A percentile compares a stretch with the other conserved stretches of the same genome.
Conservation (phyloP, 2,797 vertebrate genomes). For the Eupleurogrammus muticus region DNA sequence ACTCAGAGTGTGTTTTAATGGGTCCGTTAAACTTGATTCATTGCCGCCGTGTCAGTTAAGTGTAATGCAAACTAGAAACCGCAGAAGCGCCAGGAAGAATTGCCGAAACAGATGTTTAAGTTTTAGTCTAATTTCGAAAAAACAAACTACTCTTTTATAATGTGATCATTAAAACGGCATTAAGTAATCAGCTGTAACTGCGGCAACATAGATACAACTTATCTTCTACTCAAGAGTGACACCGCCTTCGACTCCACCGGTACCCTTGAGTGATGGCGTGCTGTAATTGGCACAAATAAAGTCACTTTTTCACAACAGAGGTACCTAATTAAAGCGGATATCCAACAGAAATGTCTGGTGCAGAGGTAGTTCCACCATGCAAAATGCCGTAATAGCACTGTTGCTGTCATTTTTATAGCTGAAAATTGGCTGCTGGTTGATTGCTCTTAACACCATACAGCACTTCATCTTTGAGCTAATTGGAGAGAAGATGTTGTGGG, state of each 20-base stretch:
- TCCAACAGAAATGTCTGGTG: slow-evolving; percentile 15
- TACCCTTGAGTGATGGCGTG: slow-evolving; percentile 28
- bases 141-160: slow-evolving; percentile 20
- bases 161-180: slow-evolving; percentile 40
- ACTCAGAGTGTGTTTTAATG: background rate
- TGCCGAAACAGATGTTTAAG: slow-evolving; percentile 13
- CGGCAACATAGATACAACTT: slow-evolving; percentile 25
- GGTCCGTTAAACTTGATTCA: slow-evolving; percentile 5
- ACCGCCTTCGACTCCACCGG: slow-evolving; percentile 11
- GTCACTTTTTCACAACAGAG: slow-evolving; percentile 14
- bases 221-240: slow-evolving; percentile 32
- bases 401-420: slow-evolving; percentile 11
- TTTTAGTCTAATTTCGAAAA: slow-evolving; percentile 9
- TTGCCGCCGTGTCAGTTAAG: background rate
- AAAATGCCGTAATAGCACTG: slow-evolving; percentile 24
- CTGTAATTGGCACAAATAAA: slow-evolving; percentile 46
- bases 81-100: background rate
- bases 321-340: slow-evolving; percentile 33
- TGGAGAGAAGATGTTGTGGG: background rate
- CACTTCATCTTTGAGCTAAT: slow-evolving; percentile 11
- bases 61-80: background rate
- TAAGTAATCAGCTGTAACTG: slow-evolving; percentile 30
- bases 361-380: slow-evolving; percentile 20
- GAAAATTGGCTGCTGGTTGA: slow-evolving; percentile 11
- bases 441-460: background rate